phyloP scores from a whole-genome alignment of 2,888 invertebrate genomes.

The Herminia tarsipennalis region DNA sequence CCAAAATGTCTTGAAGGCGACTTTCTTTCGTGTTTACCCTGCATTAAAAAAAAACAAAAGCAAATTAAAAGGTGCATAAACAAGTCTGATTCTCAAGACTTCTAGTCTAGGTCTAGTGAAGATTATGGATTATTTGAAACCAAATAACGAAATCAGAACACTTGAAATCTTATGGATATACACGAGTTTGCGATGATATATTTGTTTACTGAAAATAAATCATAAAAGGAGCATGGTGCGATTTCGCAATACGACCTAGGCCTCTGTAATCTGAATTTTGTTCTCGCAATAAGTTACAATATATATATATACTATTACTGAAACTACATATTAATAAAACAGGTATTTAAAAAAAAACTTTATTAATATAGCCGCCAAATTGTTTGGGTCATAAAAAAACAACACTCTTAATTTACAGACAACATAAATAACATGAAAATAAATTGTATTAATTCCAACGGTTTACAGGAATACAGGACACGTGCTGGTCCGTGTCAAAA shows the following conservation, averaged over 20 bases:
- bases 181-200: too few species aligned
- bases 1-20: constrained; percentile 33
- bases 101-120: too few species aligned
- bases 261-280: too few species aligned
- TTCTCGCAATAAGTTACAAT: too few species aligned
- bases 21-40: constrained; percentile 72
- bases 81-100: too few species aligned
- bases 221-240: too few species aligned
- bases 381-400: constrained; percentile 44
- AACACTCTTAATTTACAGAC: constrained; percentile 32
- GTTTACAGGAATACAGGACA: constrained; percentile 49
- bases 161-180: too few species aligned
- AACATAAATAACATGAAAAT: constrained; percentile 15
- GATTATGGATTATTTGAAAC: constrained; percentile 19
- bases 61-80: constrained; percentile 18
- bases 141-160: constrained; percentile 25
- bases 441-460: constrained; percentile 31
- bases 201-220: too few species aligned
- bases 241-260: too few species aligned
- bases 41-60: constrained; percentile 43
- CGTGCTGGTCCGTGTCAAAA: constrained; percentile 40
- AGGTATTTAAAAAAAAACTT: constrained; percentile 23
- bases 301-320: too few species aligned
- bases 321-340: background rate
- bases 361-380: constrained; percentile 61